Conservation (phyloP, 2,113 vertebrate genomes). For the Zonotrichia leucophrys region DNA sequence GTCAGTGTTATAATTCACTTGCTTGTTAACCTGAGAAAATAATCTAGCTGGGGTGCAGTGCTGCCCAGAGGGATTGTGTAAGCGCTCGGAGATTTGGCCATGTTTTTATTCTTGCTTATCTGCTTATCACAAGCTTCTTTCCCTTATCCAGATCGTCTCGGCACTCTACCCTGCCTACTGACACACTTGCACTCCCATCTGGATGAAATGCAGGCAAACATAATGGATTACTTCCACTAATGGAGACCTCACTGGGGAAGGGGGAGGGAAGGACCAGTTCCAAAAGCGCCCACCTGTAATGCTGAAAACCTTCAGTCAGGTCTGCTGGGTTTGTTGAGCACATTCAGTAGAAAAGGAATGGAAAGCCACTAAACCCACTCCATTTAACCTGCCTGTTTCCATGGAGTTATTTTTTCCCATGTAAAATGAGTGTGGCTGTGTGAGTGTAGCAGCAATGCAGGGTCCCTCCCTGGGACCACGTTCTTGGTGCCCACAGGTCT, state of each 20-base stretch:
- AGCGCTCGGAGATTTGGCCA: neutral
- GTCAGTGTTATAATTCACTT: constrained; percentile 23
- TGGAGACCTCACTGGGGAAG: neutral
- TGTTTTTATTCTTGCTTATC: constrained; percentile 57
- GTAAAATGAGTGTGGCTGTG: neutral
- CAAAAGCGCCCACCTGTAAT: accelerated
- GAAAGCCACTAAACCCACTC: neutral
- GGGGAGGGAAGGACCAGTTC: neutral
- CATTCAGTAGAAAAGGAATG: neutral
- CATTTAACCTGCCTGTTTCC: neutral
- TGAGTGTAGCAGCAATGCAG: neutral
- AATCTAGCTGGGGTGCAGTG: neutral
- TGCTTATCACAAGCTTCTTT: constrained; percentile 67
- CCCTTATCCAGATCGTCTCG: constrained; percentile 19
- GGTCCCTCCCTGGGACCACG: accelerated
- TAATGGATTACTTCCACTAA: neutral
- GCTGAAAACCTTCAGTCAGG: neutral
- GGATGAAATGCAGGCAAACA: neutral
- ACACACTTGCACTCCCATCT: constrained; percentile 52
- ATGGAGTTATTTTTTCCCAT: neutral
- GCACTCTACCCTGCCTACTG: neutral
- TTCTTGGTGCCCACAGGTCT: accelerated
- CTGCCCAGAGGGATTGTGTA: constrained; percentile 8
- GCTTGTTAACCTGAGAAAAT: constrained; percentile 47
- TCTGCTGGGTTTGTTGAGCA: neutral